These are phyloP conservation scores for Mus minutoides DNA, from an alignment of 2,797 vertebrate species.

Conservation along the genomic window DNA sequence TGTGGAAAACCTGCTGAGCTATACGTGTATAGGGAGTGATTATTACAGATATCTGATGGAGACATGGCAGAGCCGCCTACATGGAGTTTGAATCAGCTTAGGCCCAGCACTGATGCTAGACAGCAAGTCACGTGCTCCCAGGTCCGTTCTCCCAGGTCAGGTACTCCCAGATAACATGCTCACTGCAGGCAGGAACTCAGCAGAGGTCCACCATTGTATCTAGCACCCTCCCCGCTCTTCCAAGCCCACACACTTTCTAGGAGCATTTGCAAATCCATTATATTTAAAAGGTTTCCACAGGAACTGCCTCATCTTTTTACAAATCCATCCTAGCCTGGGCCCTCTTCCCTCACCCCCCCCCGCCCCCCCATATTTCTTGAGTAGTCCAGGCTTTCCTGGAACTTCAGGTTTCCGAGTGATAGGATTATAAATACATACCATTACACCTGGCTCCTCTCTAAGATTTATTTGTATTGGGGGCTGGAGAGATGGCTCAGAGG, in stretches of 20 bases:
- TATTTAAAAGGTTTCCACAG: constrained; percentile 31
- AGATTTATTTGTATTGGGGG: background rate
- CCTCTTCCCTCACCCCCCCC: background rate
- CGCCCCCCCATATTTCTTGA: background rate
- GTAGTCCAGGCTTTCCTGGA: background rate
- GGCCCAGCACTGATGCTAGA: background rate
- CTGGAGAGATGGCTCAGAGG: background rate
- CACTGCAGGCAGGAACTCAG: background rate
- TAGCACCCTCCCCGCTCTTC: background rate
- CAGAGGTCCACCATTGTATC: background rate
- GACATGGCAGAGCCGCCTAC: background rate
- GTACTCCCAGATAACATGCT: background rate
- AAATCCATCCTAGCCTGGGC: background rate
- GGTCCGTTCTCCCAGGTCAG: background rate
- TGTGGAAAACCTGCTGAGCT: constrained; percentile 5
- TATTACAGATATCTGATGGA: background rate
- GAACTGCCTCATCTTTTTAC: constrained; percentile 19
- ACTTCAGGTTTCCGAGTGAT: background rate
- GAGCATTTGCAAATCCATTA: background rate
- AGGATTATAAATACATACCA: background rate
- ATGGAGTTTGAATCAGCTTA: background rate
- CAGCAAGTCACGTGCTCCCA: background rate
- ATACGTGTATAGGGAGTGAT: background rate
- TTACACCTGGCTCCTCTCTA: background rate
- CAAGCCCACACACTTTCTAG: background rate